Evolutionary conservation across 2,113 vertebrate genomes (phyloP).

Genomic region (Sminthopsis crassicaudata): DNA sequence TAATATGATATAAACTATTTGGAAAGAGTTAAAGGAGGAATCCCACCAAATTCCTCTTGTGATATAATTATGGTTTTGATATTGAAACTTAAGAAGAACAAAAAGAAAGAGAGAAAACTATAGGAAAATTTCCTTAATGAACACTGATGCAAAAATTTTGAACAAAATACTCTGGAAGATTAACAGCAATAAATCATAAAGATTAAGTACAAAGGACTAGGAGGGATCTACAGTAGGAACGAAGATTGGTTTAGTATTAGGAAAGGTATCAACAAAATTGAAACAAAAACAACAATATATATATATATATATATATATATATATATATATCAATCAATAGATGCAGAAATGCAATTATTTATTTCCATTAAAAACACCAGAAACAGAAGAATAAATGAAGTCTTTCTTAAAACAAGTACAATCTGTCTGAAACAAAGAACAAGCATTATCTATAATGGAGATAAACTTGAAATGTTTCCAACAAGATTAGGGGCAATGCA

Average conservation of each 20-base stretch:
- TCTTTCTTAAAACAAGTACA: not conserved
- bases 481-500: not conserved
- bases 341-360: not conserved
- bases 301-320: too few species aligned
- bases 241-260: not conserved
- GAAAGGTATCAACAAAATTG: not conserved
- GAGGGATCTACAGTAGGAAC: not conserved
- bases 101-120: too few species aligned
- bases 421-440: not conserved
- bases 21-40: too few species aligned
- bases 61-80: too few species aligned
- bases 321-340: too few species aligned
- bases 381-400: not conserved
- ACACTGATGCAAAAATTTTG: not conserved
- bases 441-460: not conserved
- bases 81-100: too few species aligned
- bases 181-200: not conserved
- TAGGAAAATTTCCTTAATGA: too few species aligned
- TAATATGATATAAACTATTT: too few species aligned
- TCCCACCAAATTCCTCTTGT: too few species aligned
- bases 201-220: not conserved
- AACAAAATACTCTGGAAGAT: not conserved
- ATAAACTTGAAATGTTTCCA: not conserved
- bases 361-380: not conserved
- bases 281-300: not conserved